phyloP scores from a whole-genome alignment of 2,113 vertebrate species.

The Cochlearius cochlearius region DNA sequence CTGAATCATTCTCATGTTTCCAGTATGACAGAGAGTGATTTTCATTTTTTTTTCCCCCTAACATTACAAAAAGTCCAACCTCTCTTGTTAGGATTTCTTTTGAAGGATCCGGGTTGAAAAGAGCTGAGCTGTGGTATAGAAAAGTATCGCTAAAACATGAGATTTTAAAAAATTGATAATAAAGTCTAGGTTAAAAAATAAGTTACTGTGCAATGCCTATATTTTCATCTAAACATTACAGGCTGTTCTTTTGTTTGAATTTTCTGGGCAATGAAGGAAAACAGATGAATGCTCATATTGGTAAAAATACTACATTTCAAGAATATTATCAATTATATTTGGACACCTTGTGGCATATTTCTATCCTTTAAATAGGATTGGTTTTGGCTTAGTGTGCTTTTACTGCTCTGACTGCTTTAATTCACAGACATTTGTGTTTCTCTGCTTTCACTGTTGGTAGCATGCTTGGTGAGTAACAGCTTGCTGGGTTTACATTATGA shows the following conservation, averaged over 20 bases:
- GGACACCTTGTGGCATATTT: neutral
- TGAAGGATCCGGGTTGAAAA: slow-evolving; percentile 3
- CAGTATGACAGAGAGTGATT: neutral
- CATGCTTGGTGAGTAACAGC: slow-evolving; percentile 17
- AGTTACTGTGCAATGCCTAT: neutral
- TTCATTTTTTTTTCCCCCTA: neutral
- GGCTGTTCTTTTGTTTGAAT: slow-evolving; percentile 3
- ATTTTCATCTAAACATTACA: neutral
- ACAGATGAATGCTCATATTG: neutral
- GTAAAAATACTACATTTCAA: slow-evolving; percentile 15
- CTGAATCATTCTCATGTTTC: neutral
- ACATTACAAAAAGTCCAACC: neutral
- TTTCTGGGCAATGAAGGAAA: neutral
- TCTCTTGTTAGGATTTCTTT: slow-evolving; percentile 32
- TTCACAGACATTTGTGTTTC: slow-evolving; percentile 30
- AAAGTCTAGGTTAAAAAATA: neutral
- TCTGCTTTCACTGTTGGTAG: neutral
- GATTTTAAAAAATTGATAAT: neutral
- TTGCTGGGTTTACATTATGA: slow-evolving; percentile 23
- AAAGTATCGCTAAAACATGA: slow-evolving; percentile 13
- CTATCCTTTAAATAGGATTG: slow-evolving; percentile 22
- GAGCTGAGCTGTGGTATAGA: neutral
- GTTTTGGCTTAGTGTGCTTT: neutral
- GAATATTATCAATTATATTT: slow-evolving; percentile 15
- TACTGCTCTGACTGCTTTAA: slow-evolving; percentile 3